Evolutionary conservation across 2,888 invertebrate species (phyloP).

Genomic region (Alitta virens): DNA sequence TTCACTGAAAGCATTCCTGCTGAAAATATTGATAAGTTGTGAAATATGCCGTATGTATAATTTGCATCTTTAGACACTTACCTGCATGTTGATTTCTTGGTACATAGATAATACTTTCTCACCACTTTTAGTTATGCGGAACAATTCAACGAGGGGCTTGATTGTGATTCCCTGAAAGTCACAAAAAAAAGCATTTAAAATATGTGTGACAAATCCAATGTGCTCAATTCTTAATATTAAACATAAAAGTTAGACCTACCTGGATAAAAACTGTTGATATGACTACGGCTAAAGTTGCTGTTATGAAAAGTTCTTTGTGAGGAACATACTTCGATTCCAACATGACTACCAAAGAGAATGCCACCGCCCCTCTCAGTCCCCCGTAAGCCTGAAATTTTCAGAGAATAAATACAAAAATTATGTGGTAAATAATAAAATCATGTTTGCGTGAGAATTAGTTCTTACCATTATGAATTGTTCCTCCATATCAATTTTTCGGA

Average conservation of each 20-base stretch:
- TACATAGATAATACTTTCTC: slow-evolving; percentile 39
- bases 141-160: slow-evolving; percentile 57
- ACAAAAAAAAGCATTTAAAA: not conserved
- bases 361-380: slow-evolving; percentile 63
- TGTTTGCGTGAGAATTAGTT: not conserved
- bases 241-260: too few relatives aligned
- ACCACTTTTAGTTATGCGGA: slow-evolving; percentile 51
- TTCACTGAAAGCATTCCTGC: too few relatives aligned
- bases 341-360: slow-evolving; percentile 62
- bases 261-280: slow-evolving; percentile 98
- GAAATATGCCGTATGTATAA: too few relatives aligned
- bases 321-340: slow-evolving; percentile 46
- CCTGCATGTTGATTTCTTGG: slow-evolving; percentile 52
- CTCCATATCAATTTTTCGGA: slow-evolving; percentile 58
- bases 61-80: slow-evolving; percentile 21
- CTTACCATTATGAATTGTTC: slow-evolving; percentile 63
- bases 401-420: not conserved
- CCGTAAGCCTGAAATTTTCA: slow-evolving; percentile 60
- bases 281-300: slow-evolving; percentile 94
- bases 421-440: too few relatives aligned
- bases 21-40: too few relatives aligned
- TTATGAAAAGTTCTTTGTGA: slow-evolving; percentile 66
- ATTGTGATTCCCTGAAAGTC: slow-evolving; percentile 58
- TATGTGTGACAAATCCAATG: too few relatives aligned
- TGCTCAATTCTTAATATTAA: too few relatives aligned